Percentiles rank a stretch among this genome's conserved stretches.
Conservation (phyloP, 1,140 invertebrate genomes). For the Spodoptera frugiperda region DNA sequence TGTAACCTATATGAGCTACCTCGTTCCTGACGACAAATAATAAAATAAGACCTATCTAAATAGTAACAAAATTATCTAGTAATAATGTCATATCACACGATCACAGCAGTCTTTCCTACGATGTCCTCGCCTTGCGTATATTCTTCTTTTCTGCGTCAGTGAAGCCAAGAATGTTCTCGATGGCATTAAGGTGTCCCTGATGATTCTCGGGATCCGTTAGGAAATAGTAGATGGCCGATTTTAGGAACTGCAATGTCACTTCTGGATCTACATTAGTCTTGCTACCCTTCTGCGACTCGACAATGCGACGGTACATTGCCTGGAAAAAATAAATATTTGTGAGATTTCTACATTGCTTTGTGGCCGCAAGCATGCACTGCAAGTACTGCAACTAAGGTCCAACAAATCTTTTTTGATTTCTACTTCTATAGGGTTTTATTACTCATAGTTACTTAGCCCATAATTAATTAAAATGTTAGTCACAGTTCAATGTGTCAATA, state of each 20-base stretch:
- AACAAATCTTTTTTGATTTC: constrained; percentile 2
- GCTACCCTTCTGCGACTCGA: constrained; percentile 89
- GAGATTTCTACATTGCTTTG: not conserved
- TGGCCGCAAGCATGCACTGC: constrained; percentile 5
- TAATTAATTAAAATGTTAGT: no score
- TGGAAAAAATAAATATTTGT: constrained; percentile 76
- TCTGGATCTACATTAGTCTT: constrained; percentile 92
- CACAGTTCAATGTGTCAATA: constrained; percentile 1
- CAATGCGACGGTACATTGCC: constrained; percentile 93
- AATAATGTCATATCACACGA: constrained; percentile 73
- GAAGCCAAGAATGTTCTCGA: constrained; percentile 94
- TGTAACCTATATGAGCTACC: constrained; percentile 48
- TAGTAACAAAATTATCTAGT: constrained; percentile 66
- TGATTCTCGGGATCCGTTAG: constrained; percentile 94
- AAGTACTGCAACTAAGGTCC: not conserved
- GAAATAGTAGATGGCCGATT: constrained; percentile 96
- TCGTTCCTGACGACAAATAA: constrained; percentile 65
- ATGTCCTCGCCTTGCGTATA: constrained; percentile 89
- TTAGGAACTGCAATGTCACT: constrained; percentile 94
- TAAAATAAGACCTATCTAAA: constrained; percentile 70
- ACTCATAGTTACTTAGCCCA: no score
- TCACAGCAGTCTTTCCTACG: constrained; percentile 76
- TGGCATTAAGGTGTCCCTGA: constrained; percentile 93
- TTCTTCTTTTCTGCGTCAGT: constrained; percentile 91
- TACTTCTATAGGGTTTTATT: not conserved